Evolutionary conservation across 2,797 vertebrate species (phyloP).

Genomic region (Etheostoma perlongum): DNA sequence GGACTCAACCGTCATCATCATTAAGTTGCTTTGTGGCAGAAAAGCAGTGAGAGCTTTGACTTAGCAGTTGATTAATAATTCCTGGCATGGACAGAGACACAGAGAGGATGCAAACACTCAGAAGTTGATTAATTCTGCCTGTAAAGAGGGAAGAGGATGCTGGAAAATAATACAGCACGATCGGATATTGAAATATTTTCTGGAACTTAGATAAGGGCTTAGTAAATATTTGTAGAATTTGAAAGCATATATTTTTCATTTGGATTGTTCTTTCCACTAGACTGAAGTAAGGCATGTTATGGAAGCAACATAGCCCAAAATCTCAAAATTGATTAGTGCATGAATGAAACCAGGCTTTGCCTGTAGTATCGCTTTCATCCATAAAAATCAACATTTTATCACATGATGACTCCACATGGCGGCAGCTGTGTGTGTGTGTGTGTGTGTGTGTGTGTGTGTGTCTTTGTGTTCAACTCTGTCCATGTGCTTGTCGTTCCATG

Average conservation of each 20-base stretch:
- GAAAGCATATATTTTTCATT: not conserved
- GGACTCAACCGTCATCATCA: slow-evolving; percentile 5
- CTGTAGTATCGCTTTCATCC: too few species aligned
- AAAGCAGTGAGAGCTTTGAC: slow-evolving; percentile 10
- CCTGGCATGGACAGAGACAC: not conserved
- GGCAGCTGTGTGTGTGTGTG: slow-evolving; percentile 12
- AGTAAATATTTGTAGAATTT: not conserved
- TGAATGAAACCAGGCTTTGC: too few species aligned
- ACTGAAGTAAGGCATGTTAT: too few species aligned
- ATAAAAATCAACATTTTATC: not conserved
- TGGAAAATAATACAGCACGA: not conserved
- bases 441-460: slow-evolving; percentile 9
- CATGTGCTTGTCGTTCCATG: slow-evolving; percentile 38
- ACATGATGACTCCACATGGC: not conserved
- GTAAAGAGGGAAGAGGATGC: not conserved
- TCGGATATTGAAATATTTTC: not conserved
- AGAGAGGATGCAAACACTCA: slow-evolving; percentile 15
- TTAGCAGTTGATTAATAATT: slow-evolving; percentile 30
- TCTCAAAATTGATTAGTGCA: too few species aligned
- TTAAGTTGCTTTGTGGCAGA: slow-evolving; percentile 55
- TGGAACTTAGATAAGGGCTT: not conserved
- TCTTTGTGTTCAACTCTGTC: not conserved
- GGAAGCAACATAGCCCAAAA: too few species aligned
- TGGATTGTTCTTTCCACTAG: too few species aligned
- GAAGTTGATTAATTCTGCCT: slow-evolving; percentile 41